Evolutionary conservation across 1,140 invertebrate genomes (phyloP).

Genomic region (Penaeus japonicus): DNA sequence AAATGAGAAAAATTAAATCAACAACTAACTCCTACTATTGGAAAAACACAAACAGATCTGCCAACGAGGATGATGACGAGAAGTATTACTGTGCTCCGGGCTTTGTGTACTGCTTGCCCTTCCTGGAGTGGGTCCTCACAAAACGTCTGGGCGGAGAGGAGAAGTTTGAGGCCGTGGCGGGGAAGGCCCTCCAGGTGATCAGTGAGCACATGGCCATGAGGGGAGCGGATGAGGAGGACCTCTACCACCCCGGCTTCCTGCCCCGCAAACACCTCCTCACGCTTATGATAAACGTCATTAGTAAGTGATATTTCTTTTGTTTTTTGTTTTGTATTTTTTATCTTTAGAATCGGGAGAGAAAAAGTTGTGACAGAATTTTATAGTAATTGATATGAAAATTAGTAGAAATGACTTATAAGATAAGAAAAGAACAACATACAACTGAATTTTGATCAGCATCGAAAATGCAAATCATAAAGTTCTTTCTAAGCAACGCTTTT

Average conservation of each 20-base stretch:
- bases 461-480: no score
- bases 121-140: conserved; percentile 75
- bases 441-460: no score
- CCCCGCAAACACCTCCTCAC: conserved; percentile 83
- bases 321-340: not conserved
- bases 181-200: conserved; percentile 54
- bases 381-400: no score
- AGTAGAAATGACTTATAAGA: no score
- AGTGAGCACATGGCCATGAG: conserved; percentile 55
- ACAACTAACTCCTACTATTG: no score
- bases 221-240: conserved; percentile 61
- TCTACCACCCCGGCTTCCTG: conserved; percentile 77
- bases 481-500: no score
- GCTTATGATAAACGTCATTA: conserved; percentile 81
- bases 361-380: no score
- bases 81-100: conserved; percentile 73
- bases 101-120: conserved; percentile 84
- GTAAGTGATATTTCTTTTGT: conserved; percentile 63
- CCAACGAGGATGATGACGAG: conserved; percentile 33
- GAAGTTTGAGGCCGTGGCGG: conserved; percentile 63
- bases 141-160: conserved; percentile 51
- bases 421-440: no score
- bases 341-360: no score
- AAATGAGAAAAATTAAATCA: no score
- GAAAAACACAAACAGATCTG: conserved; percentile 6